Conservation (phyloP, 2,797 vertebrate genomes). For the Adelosebastes latens region DNA sequence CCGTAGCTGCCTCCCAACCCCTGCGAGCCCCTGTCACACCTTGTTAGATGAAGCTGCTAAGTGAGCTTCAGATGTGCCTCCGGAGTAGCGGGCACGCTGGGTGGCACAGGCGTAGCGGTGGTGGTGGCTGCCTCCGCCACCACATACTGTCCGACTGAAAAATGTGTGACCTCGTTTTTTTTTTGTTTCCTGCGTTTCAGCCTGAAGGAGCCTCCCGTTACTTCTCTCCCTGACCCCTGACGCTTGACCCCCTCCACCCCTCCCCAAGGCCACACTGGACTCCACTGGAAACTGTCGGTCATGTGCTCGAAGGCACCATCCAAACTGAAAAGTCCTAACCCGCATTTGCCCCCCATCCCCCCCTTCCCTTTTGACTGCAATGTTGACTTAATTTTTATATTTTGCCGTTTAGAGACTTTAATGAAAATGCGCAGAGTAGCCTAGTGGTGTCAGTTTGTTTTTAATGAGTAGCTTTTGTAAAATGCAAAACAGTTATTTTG, state of each 20-base stretch:
- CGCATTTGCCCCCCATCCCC: neutral
- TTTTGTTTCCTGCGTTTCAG: conserved; percentile 55
- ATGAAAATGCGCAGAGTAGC: conserved; percentile 47
- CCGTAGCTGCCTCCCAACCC: conserved; percentile 11
- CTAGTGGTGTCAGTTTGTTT: conserved; percentile 47
- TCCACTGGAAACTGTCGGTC: conserved; percentile 54
- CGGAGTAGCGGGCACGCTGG: conserved; percentile 44
- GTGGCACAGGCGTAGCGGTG: conserved; percentile 48
- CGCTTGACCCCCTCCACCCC: conserved; percentile 27
- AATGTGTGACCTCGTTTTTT: conserved; percentile 60
- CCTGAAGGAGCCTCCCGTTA: conserved; percentile 58
- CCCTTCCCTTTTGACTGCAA: conserved; percentile 51
- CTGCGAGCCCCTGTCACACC: conserved; percentile 63
- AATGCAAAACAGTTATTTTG: conserved; percentile 53
- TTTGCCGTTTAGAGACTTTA: conserved; percentile 55
- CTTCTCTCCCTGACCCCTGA: conserved; percentile 40
- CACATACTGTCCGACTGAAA: conserved; percentile 1
- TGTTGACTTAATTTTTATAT: conserved; percentile 79
- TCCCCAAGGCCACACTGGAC: conserved; percentile 40
- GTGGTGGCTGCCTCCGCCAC: conserved; percentile 22
- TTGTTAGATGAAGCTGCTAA: conserved; percentile 73
- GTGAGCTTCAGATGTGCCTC: conserved; percentile 66
- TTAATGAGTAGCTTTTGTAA: conserved; percentile 62
- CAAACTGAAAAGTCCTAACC: conserved; percentile 28
- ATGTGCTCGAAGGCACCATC: conserved; percentile 36